phyloP scores from a whole-genome alignment of 2,888 invertebrate species.

The Colletes collaris region DNA sequence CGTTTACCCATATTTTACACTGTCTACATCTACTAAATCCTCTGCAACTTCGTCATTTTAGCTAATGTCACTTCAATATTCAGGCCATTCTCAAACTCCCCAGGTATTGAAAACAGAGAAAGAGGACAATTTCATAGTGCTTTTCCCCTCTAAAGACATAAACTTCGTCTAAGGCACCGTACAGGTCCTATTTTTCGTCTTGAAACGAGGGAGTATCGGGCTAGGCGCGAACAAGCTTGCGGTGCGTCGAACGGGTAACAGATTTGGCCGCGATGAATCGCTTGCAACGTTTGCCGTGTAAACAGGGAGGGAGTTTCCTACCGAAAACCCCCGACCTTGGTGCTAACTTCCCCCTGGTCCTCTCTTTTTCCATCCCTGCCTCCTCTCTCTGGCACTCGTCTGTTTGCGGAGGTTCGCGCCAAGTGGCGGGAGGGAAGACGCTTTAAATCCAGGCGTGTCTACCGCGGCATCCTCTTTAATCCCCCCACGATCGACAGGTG shows the following conservation, averaged over 20 bases:
- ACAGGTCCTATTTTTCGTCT: no score
- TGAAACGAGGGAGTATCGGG: neutral
- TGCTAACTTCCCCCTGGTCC: slow-evolving; percentile 22
- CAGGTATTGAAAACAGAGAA: no score
- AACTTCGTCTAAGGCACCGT: no score
- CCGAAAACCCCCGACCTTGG: slow-evolving; percentile 46
- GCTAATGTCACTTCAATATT: no score
- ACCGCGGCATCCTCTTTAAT: slow-evolving; percentile 73
- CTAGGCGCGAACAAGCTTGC: slow-evolving; percentile 3
- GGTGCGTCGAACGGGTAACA: slow-evolving; percentile 56
- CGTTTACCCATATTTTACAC: no score
- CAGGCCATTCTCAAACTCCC: no score
- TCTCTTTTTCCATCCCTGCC: neutral
- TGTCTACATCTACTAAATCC: no score
- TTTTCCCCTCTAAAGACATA: no score
- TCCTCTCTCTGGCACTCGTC: neutral
- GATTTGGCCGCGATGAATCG: slow-evolving; percentile 68
- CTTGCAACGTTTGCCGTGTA: slow-evolving; percentile 69
- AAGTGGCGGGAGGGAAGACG: slow-evolving; percentile 18
- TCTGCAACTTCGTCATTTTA: no score
- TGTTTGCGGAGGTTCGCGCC: slow-evolving; percentile 47
- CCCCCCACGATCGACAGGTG: slow-evolving; percentile 73
- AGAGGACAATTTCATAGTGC: no score
- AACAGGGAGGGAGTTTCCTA: slow-evolving; percentile 65
- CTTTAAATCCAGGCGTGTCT: slow-evolving; percentile 63